These are phyloP conservation scores for Nematostella vectensis DNA, from an alignment of 92 coral and sea anemone genomes.

Conservation along the genomic window DNA sequence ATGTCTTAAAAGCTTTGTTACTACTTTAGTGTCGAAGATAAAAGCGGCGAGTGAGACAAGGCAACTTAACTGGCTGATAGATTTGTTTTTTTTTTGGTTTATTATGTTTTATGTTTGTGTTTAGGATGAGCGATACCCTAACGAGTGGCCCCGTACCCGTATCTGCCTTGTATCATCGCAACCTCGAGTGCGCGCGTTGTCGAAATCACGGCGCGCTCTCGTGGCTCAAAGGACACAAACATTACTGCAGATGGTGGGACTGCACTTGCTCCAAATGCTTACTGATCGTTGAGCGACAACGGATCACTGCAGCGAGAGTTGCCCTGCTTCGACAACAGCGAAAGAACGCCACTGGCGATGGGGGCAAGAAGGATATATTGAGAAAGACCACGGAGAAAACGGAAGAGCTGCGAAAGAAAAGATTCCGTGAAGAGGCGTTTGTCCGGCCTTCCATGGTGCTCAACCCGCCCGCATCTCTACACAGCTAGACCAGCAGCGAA, in stretches of 20 bases:
- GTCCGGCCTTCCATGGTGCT: slow-evolving; percentile 92
- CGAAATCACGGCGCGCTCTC: slow-evolving; percentile 94
- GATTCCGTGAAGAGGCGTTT: slow-evolving; percentile 52
- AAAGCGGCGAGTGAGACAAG: too few relatives aligned
- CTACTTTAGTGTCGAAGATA: too few relatives aligned
- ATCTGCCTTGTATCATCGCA: slow-evolving; percentile 90
- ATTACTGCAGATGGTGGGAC: slow-evolving; percentile 88
- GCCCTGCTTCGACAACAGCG: slow-evolving; percentile 54
- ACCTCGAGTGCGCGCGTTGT: slow-evolving; percentile 97
- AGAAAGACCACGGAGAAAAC: slow-evolving; percentile 37
- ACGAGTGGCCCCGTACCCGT: slow-evolving; percentile 87
- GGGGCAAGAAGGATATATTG: background rate
- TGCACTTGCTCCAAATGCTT: slow-evolving; percentile 94
- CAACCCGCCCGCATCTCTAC: slow-evolving; percentile 23
- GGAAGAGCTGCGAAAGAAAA: slow-evolving; percentile 9
- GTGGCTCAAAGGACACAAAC: slow-evolving; percentile 97
- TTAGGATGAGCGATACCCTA: slow-evolving; percentile 87
- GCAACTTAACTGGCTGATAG: too few relatives aligned
- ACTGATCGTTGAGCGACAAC: slow-evolving; percentile 94
- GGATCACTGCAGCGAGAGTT: slow-evolving; percentile 88
- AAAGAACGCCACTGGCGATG: too few relatives aligned
- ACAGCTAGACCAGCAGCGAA: slow-evolving; percentile 35
- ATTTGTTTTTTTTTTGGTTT: too few relatives aligned
- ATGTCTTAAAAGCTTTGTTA: too few relatives aligned
- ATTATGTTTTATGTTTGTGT: background rate